phyloP scores from a whole-genome alignment of 1,140 invertebrate species.

The Sinella curviseta region DNA sequence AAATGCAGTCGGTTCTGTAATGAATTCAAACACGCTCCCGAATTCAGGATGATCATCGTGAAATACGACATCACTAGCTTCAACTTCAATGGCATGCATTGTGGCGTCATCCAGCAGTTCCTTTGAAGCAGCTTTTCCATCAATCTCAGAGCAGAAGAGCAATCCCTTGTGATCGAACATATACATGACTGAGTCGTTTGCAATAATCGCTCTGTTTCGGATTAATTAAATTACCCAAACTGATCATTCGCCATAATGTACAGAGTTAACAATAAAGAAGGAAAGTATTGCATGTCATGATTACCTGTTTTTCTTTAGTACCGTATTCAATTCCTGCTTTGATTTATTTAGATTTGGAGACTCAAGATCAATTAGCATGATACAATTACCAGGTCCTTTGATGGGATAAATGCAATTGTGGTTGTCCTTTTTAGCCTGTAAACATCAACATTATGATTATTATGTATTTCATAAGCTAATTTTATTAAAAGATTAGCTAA shows the following conservation, averaged over 20 bases:
- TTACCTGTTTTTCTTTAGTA: conserved; percentile 40
- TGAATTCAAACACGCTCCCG: conserved; percentile 43
- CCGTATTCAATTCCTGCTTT: conserved; percentile 32
- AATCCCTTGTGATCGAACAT: conserved; percentile 39
- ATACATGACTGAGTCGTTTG: background rate
- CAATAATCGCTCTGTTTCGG: background rate
- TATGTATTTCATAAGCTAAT: no score
- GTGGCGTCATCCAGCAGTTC: conserved; percentile 30
- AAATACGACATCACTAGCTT: conserved; percentile 40
- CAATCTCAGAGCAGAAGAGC: conserved; percentile 32
- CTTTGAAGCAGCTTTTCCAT: conserved; percentile 16
- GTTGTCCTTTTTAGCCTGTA: background rate
- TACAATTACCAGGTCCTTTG: conserved; percentile 36
- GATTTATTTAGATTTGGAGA: conserved; percentile 26
- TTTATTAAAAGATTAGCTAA: background rate
- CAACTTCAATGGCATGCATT: conserved; percentile 42
- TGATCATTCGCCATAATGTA: background rate
- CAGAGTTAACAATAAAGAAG: background rate
- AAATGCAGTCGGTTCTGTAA: conserved; percentile 31
- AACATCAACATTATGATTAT: no score
- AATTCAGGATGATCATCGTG: conserved; percentile 17
- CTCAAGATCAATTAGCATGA: conserved; percentile 30
- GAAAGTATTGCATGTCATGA: background rate
- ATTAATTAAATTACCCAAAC: background rate
- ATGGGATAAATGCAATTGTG: background rate